These are phyloP conservation scores for Nipponia nippon DNA, from an alignment of 2,113 vertebrate genomes.

Conservation along the genomic window DNA sequence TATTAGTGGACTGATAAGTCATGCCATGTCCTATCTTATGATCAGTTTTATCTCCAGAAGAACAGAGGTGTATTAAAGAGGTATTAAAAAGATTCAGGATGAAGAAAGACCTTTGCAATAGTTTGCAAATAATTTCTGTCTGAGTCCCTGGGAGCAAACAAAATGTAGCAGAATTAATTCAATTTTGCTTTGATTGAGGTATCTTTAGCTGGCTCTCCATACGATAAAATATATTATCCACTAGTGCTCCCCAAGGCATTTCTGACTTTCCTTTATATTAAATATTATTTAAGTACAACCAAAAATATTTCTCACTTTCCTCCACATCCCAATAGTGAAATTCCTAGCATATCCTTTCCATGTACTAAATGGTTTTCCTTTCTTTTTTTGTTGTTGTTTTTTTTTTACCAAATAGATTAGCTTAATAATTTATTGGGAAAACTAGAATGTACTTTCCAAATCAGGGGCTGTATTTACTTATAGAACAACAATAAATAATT, in stretches of 20 bases:
- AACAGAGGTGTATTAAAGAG: neutral
- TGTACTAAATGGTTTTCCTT: neutral
- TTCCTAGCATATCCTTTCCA: neutral
- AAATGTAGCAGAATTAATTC: neutral
- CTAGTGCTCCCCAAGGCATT: neutral
- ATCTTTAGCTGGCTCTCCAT: neutral
- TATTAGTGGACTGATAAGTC: neutral
- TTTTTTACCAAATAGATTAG: neutral
- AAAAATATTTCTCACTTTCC: neutral
- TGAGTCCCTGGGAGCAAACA: neutral
- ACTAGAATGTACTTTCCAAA: neutral
- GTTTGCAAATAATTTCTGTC: neutral
- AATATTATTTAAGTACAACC: neutral
- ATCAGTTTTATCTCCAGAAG: neutral
- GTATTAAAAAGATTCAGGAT: neutral
- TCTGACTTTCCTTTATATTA: neutral
- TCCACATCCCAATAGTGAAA: neutral
- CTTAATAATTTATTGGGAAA: neutral
- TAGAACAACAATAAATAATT: neutral
- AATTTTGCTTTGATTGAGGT: neutral
- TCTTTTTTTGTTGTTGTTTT: neutral
- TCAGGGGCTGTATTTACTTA: neutral
- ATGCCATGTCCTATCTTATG: neutral
- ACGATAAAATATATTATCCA: neutral
- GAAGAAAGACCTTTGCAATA: neutral